Percentiles rank a stretch among this genome's conserved stretches.
These are phyloP conservation scores for Oceanodroma tethys DNA, from an alignment of 2,113 vertebrate genomes.

Conservation along the genomic window DNA sequence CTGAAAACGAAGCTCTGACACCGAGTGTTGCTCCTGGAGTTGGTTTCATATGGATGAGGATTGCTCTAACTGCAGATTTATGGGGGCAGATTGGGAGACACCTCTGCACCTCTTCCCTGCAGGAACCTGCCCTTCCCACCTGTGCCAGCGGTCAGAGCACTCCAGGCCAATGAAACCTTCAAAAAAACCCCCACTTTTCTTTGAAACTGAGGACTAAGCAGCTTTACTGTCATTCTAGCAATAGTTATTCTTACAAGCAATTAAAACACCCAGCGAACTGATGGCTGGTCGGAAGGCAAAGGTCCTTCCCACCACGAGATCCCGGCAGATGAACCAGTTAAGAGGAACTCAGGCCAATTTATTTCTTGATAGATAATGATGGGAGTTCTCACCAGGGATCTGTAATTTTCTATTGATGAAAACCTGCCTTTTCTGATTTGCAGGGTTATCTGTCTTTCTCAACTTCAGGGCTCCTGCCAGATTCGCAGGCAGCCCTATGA, in stretches of 20 bases:
- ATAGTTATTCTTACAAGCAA: not conserved
- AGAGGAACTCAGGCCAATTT: slow-evolving; percentile 51
- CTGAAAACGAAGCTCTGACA: not conserved
- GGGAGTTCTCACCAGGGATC: slow-evolving; percentile 50
- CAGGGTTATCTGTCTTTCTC: slow-evolving; percentile 48
- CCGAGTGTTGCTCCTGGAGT: not conserved
- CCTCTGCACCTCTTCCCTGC: not conserved
- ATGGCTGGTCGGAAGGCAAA: not conserved
- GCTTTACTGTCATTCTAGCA: not conserved
- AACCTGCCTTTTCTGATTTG: slow-evolving; percentile 63
- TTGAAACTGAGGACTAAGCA: not conserved
- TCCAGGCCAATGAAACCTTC: not conserved
- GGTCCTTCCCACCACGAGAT: not conserved
- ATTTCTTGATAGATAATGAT: slow-evolving; percentile 66
- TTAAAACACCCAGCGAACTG: slow-evolving; percentile 23
- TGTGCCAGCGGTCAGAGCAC: not conserved
- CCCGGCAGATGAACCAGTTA: slow-evolving; percentile 10
- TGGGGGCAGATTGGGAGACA: too few relatives aligned
- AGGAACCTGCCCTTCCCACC: not conserved
- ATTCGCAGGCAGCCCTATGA: slow-evolving; percentile 21
- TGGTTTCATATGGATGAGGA: not conserved
- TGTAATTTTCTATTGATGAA: slow-evolving; percentile 70
- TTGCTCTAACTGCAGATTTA: not conserved
- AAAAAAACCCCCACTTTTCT: not conserved
- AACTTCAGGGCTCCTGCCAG: slow-evolving; percentile 47